Percentiles rank a stretch among this genome's conserved stretches.
These are phyloP conservation scores for Salticus scenicus DNA, from an alignment of 2,888 invertebrate species.

Conservation along the genomic window DNA sequence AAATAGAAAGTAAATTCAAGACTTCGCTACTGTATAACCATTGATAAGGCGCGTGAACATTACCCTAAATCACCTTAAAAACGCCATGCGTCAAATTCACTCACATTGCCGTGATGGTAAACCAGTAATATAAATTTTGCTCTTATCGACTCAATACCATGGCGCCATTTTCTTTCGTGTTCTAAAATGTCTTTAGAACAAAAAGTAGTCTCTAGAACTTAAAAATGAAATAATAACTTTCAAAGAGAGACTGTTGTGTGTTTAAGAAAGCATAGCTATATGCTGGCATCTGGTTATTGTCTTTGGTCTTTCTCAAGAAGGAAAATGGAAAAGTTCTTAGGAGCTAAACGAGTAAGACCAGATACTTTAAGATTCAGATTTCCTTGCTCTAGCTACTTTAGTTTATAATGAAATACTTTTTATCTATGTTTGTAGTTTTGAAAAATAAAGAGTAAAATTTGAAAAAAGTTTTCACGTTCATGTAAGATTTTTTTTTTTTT, in stretches of 20 bases:
- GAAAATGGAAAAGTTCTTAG: background rate
- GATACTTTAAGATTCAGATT: background rate
- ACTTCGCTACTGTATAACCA: background rate
- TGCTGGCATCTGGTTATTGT: conserved; percentile 4
- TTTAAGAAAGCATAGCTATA: background rate
- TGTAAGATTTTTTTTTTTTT: no score
- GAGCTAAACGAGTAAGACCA: background rate
- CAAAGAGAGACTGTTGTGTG: background rate
- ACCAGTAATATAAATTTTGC: background rate
- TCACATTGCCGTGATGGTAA: background rate
- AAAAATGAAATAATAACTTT: background rate
- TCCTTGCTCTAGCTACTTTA: background rate
- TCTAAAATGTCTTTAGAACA: background rate
- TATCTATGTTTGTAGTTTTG: background rate
- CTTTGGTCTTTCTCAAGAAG: background rate
- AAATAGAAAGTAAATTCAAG: background rate
- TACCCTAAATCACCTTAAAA: background rate
- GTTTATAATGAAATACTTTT: background rate
- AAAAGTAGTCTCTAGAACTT: background rate
- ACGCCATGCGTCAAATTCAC: background rate
- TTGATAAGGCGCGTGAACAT: background rate
- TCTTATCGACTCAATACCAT: background rate
- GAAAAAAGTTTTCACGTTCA: no score
- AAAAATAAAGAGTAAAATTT: no score
- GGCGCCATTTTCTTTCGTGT: background rate